phyloP scores from a whole-genome alignment of 2,113 vertebrate species.

The Psittacula cyanocephala region DNA sequence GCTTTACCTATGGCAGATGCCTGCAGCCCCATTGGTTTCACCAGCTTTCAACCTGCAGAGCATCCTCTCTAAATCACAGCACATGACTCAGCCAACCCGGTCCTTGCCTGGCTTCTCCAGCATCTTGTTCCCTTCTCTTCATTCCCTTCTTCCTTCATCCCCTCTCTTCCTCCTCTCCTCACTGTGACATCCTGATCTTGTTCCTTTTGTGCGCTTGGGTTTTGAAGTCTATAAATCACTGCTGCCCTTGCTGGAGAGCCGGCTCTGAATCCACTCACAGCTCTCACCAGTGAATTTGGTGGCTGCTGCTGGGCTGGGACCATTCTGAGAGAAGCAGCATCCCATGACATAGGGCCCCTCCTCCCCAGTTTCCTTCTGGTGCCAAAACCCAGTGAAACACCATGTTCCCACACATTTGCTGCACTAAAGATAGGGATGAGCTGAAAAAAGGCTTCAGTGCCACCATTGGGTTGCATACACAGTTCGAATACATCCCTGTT shows the following conservation, averaged over 20 bases:
- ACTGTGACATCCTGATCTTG: neutral
- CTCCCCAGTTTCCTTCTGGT: neutral
- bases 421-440: neutral
- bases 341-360: fast-evolving
- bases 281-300: neutral
- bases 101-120: neutral
- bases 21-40: neutral
- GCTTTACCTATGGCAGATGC: neutral
- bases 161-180: neutral
- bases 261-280: neutral
- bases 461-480: neutral
- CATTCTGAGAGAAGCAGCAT: neutral
- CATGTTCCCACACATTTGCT: neutral
- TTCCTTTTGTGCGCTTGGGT: neutral
- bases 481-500: neutral
- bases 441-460: neutral
- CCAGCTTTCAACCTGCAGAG: neutral
- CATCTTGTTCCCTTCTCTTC: neutral
- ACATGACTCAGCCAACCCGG: fast-evolving
- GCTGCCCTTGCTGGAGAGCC: neutral
- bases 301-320: neutral
- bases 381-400: neutral
- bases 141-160: neutral
- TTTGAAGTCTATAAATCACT: neutral
- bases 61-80: neutral